Evolutionary conservation across 1,140 invertebrate genomes (phyloP).

Genomic region (Tetragonula clypearis): DNA sequence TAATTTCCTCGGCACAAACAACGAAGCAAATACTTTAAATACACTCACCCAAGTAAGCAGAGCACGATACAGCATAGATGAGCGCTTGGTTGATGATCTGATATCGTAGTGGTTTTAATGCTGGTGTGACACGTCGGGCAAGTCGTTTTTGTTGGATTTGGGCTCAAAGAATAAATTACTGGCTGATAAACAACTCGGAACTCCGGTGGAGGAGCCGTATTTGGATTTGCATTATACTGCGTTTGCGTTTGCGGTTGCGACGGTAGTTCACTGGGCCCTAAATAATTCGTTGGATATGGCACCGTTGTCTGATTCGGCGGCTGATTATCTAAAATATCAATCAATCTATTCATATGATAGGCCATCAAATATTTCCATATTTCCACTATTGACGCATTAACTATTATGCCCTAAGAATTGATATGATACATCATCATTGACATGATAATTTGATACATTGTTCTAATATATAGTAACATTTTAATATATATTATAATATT

Average conservation of each 20-base stretch:
- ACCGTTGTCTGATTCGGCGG: conserved; percentile 57
- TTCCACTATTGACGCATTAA: background rate
- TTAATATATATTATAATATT: background rate
- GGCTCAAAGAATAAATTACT: conserved; percentile 68
- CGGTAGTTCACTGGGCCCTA: conserved; percentile 31
- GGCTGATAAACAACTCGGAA: conserved; percentile 72
- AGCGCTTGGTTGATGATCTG: conserved; percentile 78
- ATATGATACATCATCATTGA: too few species aligned
- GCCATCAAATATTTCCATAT: background rate
- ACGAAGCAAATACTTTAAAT: background rate
- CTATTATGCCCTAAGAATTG: background rate
- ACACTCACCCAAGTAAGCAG: conserved; percentile 77
- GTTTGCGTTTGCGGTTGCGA: conserved; percentile 26
- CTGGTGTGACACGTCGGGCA: conserved; percentile 76
- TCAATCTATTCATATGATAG: background rate
- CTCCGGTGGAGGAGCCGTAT: conserved; percentile 63
- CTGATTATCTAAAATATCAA: conserved; percentile 62
- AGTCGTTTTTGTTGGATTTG: conserved; percentile 76
- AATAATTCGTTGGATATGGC: conserved; percentile 51
- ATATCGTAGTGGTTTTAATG: conserved; percentile 78
- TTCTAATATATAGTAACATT: background rate
- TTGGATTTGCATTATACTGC: conserved; percentile 50
- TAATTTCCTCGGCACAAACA: background rate
- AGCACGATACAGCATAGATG: conserved; percentile 79
- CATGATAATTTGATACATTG: too few species aligned